phyloP scores from a whole-genome alignment of 1,140 invertebrate genomes.

The Archegozetes longisetosus region DNA sequence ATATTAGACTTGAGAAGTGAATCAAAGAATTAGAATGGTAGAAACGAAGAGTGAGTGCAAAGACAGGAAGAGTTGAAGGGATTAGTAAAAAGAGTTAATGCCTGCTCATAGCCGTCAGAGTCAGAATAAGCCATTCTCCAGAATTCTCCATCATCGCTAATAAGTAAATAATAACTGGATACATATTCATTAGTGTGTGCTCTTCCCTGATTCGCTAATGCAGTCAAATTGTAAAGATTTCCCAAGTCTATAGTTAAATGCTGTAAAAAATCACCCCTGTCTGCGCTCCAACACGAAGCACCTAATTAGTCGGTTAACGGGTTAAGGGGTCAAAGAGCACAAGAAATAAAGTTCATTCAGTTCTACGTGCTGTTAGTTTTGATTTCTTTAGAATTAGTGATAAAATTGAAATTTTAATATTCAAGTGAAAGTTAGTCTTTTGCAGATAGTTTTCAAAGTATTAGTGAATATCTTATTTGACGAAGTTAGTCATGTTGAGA shows the following conservation, averaged over 20 bases:
- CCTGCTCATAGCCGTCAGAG: conserved; percentile 35
- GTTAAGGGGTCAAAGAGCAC: no score
- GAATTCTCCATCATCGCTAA: conserved; percentile 70
- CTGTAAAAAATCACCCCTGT: conserved; percentile 66
- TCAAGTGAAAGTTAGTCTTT: no score
- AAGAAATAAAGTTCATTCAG: no score
- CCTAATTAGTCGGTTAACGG: conserved; percentile 29
- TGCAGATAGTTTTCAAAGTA: no score
- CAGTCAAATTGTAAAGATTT: conserved; percentile 49
- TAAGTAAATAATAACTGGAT: conserved; percentile 46
- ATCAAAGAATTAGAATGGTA: no score
- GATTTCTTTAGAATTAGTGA: neutral
- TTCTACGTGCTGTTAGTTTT: neutral
- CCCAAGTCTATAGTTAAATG: conserved; percentile 63
- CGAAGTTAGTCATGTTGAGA: no score
- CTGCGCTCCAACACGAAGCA: conserved; percentile 58
- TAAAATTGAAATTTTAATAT: neutral
- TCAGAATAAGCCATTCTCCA: conserved; percentile 53
- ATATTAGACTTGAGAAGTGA: no score
- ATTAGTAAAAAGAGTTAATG: conserved; percentile 3
- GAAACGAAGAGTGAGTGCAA: no score
- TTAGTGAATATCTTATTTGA: no score
- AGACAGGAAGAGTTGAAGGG: conserved; percentile 33
- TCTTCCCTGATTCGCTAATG: conserved; percentile 64
- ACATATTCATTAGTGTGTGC: conserved; percentile 38